phyloP scores from a whole-genome alignment of 1,140 invertebrate species.

The Rhynchophorus ferrugineus region DNA sequence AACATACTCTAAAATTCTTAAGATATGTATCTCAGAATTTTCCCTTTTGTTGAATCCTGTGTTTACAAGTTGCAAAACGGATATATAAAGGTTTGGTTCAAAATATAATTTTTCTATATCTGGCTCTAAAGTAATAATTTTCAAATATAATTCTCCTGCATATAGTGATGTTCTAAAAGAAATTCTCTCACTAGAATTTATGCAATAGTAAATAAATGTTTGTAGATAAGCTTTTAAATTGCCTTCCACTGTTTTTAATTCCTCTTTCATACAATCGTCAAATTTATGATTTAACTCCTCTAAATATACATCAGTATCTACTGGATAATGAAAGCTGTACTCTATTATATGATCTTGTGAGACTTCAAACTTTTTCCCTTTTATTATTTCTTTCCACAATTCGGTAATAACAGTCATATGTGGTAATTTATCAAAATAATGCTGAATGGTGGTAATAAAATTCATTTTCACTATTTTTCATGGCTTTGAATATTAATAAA shows the following conservation, averaged over 20 bases:
- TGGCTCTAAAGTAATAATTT: constrained; percentile 17
- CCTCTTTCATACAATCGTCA: constrained; percentile 17
- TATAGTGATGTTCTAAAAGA: constrained; percentile 12
- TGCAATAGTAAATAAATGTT: constrained; percentile 23
- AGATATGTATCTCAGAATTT: neutral
- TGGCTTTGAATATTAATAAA: too few relatives aligned
- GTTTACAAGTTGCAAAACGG: constrained; percentile 5
- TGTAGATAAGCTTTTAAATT: constrained; percentile 20
- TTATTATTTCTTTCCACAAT: constrained; percentile 22
- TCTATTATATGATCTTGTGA: constrained; percentile 19
- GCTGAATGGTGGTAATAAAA: constrained; percentile 17
- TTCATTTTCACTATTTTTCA: too few relatives aligned
- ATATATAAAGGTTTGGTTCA: constrained; percentile 18
- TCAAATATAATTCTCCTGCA: constrained; percentile 19
- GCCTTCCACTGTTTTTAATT: constrained; percentile 20
- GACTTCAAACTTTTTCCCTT: constrained; percentile 9
- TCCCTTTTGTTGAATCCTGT: constrained; percentile 2
- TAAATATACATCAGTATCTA: constrained; percentile 23
- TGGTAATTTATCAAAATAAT: constrained; percentile 16
- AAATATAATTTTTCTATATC: constrained; percentile 24
- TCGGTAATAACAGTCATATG: constrained; percentile 10
- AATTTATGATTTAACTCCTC: constrained; percentile 22
- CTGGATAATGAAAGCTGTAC: constrained; percentile 25
- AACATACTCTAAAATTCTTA: constrained; percentile 5
- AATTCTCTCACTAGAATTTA: constrained; percentile 10